Conservation (phyloP, 2,797 vertebrate genomes). For the Leontocebus nigricollis region DNA sequence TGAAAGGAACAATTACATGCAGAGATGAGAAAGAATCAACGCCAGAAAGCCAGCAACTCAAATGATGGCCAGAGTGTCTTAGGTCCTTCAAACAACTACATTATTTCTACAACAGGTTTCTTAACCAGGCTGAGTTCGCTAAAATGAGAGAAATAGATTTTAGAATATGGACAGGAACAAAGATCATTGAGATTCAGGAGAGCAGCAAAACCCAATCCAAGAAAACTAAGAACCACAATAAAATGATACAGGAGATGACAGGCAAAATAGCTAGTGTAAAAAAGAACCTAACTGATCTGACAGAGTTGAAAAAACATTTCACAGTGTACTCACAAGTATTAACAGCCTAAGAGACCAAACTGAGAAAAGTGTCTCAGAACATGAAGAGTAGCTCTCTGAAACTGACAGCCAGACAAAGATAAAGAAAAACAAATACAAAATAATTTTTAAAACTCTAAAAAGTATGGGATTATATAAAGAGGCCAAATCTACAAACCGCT, state of each 20-base stretch:
- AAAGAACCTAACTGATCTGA: background rate
- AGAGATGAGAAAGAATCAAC: background rate
- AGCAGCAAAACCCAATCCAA: background rate
- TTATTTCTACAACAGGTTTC: background rate
- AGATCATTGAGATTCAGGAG: background rate
- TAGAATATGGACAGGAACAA: background rate
- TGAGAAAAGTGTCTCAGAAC: background rate
- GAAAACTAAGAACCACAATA: background rate
- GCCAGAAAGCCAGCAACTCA: background rate
- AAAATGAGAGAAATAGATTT: background rate
- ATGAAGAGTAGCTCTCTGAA: background rate
- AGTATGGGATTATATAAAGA: background rate
- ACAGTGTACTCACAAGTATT: background rate
- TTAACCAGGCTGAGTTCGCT: background rate
- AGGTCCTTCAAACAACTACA: background rate
- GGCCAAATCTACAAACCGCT: background rate
- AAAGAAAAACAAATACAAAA: background rate
- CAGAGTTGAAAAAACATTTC: background rate
- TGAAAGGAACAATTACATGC: background rate
- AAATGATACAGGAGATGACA: background rate
- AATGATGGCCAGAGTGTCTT: background rate
- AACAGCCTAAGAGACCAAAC: background rate
- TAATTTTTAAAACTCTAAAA: background rate
- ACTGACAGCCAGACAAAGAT: background rate
- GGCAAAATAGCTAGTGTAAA: background rate